Evolutionary conservation across 1,140 invertebrate species (phyloP), one percentile per base, ranked within the genome.

Genomic region (Sminthurinus signatus): DNA sequence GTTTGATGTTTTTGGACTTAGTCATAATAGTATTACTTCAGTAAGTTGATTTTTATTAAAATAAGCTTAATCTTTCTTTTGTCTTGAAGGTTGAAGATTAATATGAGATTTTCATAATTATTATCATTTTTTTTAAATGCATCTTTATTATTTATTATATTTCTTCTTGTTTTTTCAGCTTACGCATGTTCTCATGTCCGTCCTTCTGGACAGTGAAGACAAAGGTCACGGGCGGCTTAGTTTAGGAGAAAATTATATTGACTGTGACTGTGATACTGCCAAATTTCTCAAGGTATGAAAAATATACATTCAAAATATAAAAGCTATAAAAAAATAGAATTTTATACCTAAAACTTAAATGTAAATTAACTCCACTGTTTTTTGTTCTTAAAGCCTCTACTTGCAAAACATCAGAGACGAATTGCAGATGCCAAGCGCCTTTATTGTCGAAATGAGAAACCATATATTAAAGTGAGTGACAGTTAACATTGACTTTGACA

Each of bases 221-320:
- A 31, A 56, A 31, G 62, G 62, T 21, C 62, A 59, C 23, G 62
- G 62, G 1, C 21, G 25, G 2, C 60, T 63, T 2, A 19, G 39
- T 17, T 32, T 68, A 2, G 67, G 62, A 44, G 62, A 60, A 12
- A 68, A 65, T 43, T 36, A 25, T 15, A 57, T 68, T 17, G 29
- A 61, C 21, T 68, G 67, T 50, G 58, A 60, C 36, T 68, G 67
- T 50, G 36, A 63, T 32, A 51, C 27, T 29, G 29, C 36, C 23
- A 52, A 32, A 23, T 50, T 62, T 21, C 19, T 68, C 5, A 63
- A 58, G 50, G 66, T 68, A 55, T n/a, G n/a, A n/a, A n/a, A n/a
- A 42, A 14, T 12, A 52, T 21, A 12, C 14, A 19, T 27, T 12
- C n/a, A 31, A 23, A 25, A 5, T 3, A 8, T 52, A 23, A n/a